phyloP scores from a whole-genome alignment of 2,113 vertebrate genomes.

The Phasianus colchicus region DNA sequence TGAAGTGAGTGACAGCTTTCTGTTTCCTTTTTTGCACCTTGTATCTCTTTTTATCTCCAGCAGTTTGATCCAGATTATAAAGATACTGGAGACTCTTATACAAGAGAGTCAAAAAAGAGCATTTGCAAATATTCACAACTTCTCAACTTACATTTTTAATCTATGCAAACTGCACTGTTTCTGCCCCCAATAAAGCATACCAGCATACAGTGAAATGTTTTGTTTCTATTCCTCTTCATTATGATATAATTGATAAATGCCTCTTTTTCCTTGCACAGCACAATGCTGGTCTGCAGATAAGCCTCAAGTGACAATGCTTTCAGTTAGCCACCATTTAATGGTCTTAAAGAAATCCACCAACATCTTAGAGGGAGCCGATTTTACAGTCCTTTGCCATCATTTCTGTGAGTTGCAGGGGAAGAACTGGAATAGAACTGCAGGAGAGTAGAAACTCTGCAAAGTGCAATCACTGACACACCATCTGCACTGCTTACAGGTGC shows the following conservation, averaged over 20 bases:
- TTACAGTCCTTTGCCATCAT: neutral
- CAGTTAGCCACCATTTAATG: neutral
- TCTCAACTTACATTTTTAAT: neutral
- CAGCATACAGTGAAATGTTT: neutral
- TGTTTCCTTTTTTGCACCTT: neutral
- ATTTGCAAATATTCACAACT: neutral
- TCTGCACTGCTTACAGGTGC: neutral
- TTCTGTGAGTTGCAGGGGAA: neutral
- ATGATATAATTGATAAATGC: neutral
- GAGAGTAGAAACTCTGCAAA: neutral
- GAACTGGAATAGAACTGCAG: neutral
- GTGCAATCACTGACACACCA: neutral
- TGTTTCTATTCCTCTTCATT: neutral
- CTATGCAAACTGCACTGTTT: neutral
- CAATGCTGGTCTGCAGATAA: neutral
- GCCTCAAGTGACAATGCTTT: neutral
- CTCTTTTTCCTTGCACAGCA: neutral
- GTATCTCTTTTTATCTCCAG: neutral
- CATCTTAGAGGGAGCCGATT: neutral
- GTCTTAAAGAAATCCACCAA: neutral
- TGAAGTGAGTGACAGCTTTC: neutral
- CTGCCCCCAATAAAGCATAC: conserved; percentile 11
- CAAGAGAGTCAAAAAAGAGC: neutral
- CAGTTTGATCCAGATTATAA: neutral
- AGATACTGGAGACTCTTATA: neutral